Base-by-base conservation (phyloP, 2,888 invertebrate species). In the Oegoconia quadripuncta region DNA sequence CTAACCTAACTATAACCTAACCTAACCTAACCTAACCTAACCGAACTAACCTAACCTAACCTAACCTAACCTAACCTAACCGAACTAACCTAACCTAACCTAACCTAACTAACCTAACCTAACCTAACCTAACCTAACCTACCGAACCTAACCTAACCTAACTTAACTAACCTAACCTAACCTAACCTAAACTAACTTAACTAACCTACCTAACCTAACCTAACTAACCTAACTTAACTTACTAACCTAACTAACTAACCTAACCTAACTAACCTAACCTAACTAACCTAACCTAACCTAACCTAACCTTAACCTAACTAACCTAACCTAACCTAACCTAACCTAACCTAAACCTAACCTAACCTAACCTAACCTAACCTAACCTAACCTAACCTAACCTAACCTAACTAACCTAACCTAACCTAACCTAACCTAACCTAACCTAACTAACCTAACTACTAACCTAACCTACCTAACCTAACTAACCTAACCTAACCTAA, bases 401-500 rank as follows among this genome's bases (percentile, higher is more conserved):
- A 37, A 36, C 37, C 36, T 26, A 42, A 37, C 41, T 34, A 34
- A 37, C 28, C 37, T 17, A 11, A 14, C 42, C 39, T 41, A 41
- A 44, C 44, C 43, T 45, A 44, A 44, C 44, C 43, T 45, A 44
- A 44, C 44, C 44, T 46, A 45, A 46, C 46, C 44, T 46, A 46
- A 46, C 46, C 44, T 46, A 46, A 46, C 46, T 46, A 49, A 46
- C 49, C 46, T 44, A 47, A 44, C 47, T 42, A 46, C 39, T 42
- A 42, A 42, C 41, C 39, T 41, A 41, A 41, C 41, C 39, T 33
- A 44, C 37, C 43, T 37, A 37, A 40, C 34, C 43, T 46, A 46
- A 46, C 46, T 46, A 50, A 46, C 49, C 46, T 46, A 50, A 46
- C 49, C 46, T 46, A 50, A 46, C 49, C 46, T 41, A 47, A 47